A percentile compares a stretch with the other conserved stretches of the same genome.
Evolutionary conservation across 1,140 invertebrate genomes (phyloP).

Genomic region (Cataglyphis hispanica): DNA sequence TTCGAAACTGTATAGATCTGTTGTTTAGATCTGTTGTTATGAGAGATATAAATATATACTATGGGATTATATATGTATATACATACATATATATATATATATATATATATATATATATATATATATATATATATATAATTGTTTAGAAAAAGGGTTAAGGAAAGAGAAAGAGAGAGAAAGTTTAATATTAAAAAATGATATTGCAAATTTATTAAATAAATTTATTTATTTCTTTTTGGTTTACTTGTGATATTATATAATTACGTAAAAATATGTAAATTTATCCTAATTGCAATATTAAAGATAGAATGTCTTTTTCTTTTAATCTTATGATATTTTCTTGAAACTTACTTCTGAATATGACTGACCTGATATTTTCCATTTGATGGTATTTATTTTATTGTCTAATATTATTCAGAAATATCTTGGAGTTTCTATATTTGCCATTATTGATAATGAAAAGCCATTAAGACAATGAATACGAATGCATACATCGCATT

Average conservation of each 20-base stretch:
- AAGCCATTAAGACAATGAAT: neutral
- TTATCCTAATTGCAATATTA: neutral
- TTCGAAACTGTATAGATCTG: neutral
- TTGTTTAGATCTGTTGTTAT: too few relatives aligned
- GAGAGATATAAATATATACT: neutral
- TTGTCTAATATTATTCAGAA: slow-evolving; percentile 6
- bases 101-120: too few relatives aligned
- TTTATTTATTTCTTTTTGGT: neutral
- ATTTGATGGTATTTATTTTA: slow-evolving; percentile 13
- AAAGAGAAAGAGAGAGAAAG: neutral
- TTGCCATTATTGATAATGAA: neutral
- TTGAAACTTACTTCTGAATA: neutral
- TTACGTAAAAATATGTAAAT: neutral
- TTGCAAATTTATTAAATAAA: neutral
- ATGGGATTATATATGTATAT: neutral
- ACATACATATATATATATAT: too few relatives aligned
- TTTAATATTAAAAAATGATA: neutral
- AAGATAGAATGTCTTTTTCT: neutral
- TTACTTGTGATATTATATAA: neutral
- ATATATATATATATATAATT: neutral
- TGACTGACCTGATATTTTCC: neutral
- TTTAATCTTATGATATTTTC: neutral
- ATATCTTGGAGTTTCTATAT: slow-evolving; percentile 10
- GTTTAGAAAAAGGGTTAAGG: too few relatives aligned
- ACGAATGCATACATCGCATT: neutral